Percentiles rank a stretch among this genome's conserved stretches.
Evolutionary conservation across 2,113 vertebrate genomes (phyloP).

Genomic region (Gallinago paraguaiae): DNA sequence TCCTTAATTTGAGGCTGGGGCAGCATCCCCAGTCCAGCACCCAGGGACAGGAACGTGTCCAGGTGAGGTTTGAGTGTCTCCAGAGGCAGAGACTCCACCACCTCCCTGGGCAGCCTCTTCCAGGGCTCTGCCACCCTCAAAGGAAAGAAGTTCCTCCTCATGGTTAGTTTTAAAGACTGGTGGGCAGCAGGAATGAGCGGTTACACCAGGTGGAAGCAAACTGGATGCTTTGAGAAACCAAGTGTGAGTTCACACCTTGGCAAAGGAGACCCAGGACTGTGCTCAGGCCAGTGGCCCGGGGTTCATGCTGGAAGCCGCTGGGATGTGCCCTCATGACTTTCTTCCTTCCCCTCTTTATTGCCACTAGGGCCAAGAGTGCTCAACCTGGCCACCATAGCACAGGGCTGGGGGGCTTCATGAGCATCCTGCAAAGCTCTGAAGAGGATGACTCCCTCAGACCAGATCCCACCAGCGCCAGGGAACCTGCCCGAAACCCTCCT

Average conservation of each 20-base stretch:
- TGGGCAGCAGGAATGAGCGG: background rate
- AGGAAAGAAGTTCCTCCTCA: too few relatives aligned
- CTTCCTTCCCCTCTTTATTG: background rate
- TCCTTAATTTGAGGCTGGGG: background rate
- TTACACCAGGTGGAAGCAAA: background rate
- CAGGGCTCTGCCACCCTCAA: too few relatives aligned
- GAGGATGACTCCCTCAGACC: background rate
- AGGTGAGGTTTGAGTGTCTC: too few relatives aligned
- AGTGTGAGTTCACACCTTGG: background rate
- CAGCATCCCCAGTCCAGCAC: background rate
- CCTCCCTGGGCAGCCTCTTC: too few relatives aligned
- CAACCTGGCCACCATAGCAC: fast-evolving
- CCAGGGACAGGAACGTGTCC: too few relatives aligned
- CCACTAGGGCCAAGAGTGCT: background rate
- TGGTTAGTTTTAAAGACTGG: too few relatives aligned
- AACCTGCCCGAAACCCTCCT: background rate
- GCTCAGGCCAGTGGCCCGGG: background rate
- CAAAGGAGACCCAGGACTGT: background rate
- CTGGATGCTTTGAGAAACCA: background rate
- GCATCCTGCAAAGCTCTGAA: background rate
- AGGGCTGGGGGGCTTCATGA: background rate
- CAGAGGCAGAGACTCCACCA: too few relatives aligned
- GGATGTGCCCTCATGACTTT: background rate
- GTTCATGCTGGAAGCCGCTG: background rate
- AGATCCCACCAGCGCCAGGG: background rate